Evolutionary conservation across 2,113 vertebrate species (phyloP), one percentile per base, ranked within the genome.

Genomic region (Paracyprichromis sp.): DNA sequence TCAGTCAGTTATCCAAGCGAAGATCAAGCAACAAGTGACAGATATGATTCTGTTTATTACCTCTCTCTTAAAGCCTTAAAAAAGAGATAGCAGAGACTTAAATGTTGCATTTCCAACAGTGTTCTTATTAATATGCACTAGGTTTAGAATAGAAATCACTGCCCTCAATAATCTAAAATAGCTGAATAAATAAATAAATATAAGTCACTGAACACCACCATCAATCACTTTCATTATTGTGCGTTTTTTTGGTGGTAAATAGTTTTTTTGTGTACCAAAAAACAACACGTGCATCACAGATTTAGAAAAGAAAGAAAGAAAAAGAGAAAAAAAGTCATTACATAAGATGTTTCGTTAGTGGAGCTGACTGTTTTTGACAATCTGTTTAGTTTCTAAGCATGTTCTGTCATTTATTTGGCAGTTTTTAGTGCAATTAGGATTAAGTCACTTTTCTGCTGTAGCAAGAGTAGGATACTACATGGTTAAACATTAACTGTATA

Each of bases 1-100:
- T 78, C 0, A 78, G 17, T 50, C 26, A 13, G 26, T 34, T 78
- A 78, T 52, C 34, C 19, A 69, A 38, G 63, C 4, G 3, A 69
- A 69, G 11, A 38, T 69, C 61, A 69, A 38, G 61, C 11, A 12
- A 69, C 19, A 13, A 21, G 19, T 63, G 17, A 82, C 54, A 61
- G 82, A 85, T 29, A 26, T 61, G 76, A 79, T 81, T 90, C 61
- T 87, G 84, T 87, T 71, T 36, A 90, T 90, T 91, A 92, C 88
- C 85, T 92, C 87, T 91, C 54, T 45, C 45, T 84, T 71, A 83
- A 90, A 90, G 91, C 92, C 93, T 95, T 95, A 93, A 93, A 81
- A 79, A 86, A 87, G 59, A 89, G 8, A 83, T 10, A 69, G 10
- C 38, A 47, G 76, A 87, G 38, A 90, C 56, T 31, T 21, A 87